Evolutionary conservation across 2,113 vertebrate genomes (phyloP).

Genomic region (Acanthisitta chloris): DNA sequence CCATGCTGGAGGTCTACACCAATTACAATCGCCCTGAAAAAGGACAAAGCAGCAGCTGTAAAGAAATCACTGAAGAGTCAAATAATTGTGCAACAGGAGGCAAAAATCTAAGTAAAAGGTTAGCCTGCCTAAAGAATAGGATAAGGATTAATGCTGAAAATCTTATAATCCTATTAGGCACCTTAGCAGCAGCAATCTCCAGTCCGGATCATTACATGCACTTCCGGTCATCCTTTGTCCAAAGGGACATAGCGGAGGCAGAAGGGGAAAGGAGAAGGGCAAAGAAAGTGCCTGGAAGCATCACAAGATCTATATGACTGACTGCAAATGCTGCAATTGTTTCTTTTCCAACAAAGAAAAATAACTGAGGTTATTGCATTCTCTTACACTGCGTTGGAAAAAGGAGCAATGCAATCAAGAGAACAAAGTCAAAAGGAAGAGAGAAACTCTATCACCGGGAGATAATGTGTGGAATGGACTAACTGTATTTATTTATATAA

Average conservation of each 20-base stretch:
- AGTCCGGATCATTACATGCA: fast-evolving
- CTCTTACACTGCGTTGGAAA: no score
- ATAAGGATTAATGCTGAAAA: conserved; percentile 37
- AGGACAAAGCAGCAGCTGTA: not conserved
- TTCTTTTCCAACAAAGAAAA: not conserved
- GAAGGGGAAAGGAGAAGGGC: not conserved
- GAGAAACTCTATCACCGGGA: not conserved
- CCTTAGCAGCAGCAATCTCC: not conserved
- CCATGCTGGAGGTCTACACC: not conserved
- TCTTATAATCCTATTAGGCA: conserved; percentile 45
- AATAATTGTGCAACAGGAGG: conserved; percentile 18
- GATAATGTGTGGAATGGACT: not conserved
- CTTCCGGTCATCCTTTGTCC: not conserved
- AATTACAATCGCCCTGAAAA: not conserved
- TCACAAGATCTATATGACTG: not conserved
- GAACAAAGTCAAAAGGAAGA: not conserved
- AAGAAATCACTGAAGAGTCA: conserved; percentile 10
- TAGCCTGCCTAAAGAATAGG: conserved; percentile 22
- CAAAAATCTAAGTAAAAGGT: conserved; percentile 50
- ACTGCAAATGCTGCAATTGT: not conserved
- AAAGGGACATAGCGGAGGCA: fast-evolving
- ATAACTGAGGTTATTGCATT: not conserved
- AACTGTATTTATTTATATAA: not conserved
- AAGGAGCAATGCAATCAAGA: no score
- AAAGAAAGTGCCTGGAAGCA: fast-evolving